phyloP scores from a whole-genome alignment of 2,797 vertebrate species.

The Sebastes vulpes region DNA sequence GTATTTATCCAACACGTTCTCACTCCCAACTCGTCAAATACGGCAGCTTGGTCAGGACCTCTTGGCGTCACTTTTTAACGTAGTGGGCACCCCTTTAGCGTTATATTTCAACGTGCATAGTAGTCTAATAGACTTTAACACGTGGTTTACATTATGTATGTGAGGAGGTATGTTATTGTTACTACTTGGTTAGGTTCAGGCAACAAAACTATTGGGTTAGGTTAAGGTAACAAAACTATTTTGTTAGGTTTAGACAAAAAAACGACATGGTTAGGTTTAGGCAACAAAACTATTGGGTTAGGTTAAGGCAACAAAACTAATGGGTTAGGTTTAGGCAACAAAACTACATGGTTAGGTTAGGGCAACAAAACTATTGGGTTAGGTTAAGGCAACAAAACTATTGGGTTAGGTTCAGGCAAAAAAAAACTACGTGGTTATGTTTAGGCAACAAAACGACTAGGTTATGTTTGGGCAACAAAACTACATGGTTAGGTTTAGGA shows the following conservation, averaged over 20 bases:
- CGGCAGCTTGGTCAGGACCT: background rate
- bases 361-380: no score
- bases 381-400: no score
- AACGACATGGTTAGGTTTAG: background rate
- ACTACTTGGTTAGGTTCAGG: background rate
- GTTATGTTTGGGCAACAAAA: no score
- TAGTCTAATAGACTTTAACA: background rate
- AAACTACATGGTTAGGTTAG: no score
- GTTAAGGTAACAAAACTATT: rapidly evolving
- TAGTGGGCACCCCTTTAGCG: background rate
- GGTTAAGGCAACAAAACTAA: background rate
- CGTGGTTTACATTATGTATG: background rate
- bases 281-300: no score
- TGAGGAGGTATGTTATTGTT: background rate
- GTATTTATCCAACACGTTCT: background rate
- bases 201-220: no score
- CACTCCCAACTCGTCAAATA: background rate
- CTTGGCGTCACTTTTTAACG: background rate
- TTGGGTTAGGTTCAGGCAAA: no score
- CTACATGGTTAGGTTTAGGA: no score
- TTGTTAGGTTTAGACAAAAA: rapidly evolving
- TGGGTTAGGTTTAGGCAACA: no score
- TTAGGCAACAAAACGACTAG: no score
- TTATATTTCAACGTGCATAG: background rate
- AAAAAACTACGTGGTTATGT: no score